Conservation (phyloP, 2,888 invertebrate genomes). For the Laspeyria flexula region DNA sequence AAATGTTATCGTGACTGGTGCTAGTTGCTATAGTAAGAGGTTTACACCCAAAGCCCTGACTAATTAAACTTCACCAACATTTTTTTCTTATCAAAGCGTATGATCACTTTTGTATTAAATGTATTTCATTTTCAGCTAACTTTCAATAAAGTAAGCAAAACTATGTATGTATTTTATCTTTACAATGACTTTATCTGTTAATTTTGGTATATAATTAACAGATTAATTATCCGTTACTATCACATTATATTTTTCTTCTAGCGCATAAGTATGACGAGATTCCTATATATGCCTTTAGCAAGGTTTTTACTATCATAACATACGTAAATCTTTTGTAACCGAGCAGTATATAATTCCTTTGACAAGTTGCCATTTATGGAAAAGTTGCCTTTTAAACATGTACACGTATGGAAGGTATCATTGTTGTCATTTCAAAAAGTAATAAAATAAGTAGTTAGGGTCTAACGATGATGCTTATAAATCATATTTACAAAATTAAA, state of each 20-base stretch:
- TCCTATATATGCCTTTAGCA: slow-evolving; percentile 19
- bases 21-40: no score
- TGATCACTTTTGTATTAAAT: no score
- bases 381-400: not conserved
- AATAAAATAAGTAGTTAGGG: no score
- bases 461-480: not conserved
- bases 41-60: not conserved
- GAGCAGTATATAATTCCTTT: not conserved
- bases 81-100: no score
- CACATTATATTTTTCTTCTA: not conserved
- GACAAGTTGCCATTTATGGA: not conserved
- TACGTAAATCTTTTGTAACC: not conserved
- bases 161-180: no score
- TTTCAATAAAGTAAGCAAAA: no score
- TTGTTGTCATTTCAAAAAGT: not conserved
- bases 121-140: no score
- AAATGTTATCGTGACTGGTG: not conserved
- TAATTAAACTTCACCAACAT: no score
- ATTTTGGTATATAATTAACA: no score
- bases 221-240: no score
- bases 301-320: slow-evolving; percentile 6
- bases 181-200: no score
- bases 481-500: not conserved
- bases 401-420: not conserved
- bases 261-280: slow-evolving; percentile 8